Evolutionary conservation across 2,113 vertebrate species (phyloP).

Genomic region (Forbesichthys papilliferus): DNA sequence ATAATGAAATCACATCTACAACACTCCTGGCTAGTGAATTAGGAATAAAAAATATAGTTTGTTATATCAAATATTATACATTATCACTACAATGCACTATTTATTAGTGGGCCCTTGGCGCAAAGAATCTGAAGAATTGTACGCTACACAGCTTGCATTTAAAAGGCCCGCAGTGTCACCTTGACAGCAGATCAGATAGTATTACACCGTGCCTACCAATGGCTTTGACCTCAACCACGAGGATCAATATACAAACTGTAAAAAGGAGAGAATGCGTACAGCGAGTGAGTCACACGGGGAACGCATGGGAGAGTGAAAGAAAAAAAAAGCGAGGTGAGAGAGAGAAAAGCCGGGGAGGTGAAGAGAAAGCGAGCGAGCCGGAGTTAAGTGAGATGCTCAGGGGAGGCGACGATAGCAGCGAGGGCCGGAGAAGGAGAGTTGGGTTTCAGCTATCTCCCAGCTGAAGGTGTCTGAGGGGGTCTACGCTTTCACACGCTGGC

Average conservation of each 20-base stretch:
- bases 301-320: not conserved
- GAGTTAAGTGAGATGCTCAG: not conserved
- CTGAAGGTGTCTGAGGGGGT: constrained; percentile 56
- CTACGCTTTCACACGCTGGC: constrained; percentile 53
- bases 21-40: too few relatives aligned
- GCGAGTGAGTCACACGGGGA: not conserved
- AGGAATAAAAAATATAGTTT: too few relatives aligned
- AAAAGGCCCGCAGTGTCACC: constrained; percentile 54
- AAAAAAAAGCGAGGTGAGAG: not conserved
- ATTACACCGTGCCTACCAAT: constrained; percentile 61
- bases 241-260: constrained; percentile 56
- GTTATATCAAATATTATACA: too few relatives aligned
- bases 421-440: not conserved
- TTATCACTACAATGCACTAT: too few relatives aligned
- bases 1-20: too few relatives aligned
- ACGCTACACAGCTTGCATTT: constrained; percentile 60
- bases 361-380: constrained; percentile 4
- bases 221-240: constrained; percentile 59
- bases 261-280: constrained; percentile 1
- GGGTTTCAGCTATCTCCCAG: constrained; percentile 45
- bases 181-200: constrained; percentile 66
- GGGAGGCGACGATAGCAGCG: not conserved
- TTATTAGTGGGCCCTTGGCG: constrained; percentile 30
- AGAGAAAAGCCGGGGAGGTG: not conserved
- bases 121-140: constrained; percentile 36